Conservation (phyloP, 2,888 invertebrate species). For the Ormyrus pomaceus region DNA sequence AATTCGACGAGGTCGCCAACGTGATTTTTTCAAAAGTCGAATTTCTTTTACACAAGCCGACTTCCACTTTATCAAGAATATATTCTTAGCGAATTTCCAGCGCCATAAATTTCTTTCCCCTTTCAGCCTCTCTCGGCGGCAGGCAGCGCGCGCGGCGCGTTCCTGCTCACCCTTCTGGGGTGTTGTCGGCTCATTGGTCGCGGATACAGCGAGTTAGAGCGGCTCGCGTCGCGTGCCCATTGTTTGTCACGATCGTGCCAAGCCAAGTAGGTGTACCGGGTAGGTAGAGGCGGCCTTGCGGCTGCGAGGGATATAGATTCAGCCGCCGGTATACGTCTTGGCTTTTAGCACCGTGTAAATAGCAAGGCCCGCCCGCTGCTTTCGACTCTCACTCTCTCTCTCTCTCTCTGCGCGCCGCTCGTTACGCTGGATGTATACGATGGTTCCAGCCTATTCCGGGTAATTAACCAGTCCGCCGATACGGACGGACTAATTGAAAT, state of each 20-base stretch:
- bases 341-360: conserved; percentile 8
- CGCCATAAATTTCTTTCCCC: no score
- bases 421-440: not conserved
- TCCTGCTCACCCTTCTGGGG: not conserved
- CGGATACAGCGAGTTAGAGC: not conserved
- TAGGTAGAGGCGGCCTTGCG: no score
- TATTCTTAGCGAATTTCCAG: no score
- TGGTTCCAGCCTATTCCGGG: not conserved
- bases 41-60: no score
- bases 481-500: not conserved
- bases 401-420: not conserved
- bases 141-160: not conserved
- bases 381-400: not conserved
- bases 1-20: no score
- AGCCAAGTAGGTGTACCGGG: not conserved
- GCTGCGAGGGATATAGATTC: conserved; percentile 6
- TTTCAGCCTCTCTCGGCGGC: no score
- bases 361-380: not conserved
- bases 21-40: no score
- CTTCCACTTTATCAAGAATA: no score
- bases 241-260: conserved; percentile 6
- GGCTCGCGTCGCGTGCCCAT: not conserved
- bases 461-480: conserved; percentile 6
- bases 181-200: conserved; percentile 2
- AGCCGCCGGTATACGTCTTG: not conserved